Evolutionary conservation across 2,797 vertebrate species (phyloP).

Genomic region (Anomalospiza imberbis): DNA sequence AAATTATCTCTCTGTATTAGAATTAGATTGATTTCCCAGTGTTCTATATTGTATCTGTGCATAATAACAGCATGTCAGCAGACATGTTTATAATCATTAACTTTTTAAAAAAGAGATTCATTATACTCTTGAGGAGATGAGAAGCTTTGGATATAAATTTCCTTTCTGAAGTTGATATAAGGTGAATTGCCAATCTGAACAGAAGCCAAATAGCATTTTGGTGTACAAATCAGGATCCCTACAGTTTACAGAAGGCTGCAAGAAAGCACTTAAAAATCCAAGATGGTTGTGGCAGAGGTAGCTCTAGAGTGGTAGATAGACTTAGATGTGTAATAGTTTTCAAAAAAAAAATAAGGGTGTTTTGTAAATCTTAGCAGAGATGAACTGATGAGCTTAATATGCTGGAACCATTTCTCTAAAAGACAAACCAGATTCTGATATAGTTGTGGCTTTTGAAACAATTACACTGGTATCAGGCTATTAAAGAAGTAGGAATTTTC

Average conservation of each 20-base stretch:
- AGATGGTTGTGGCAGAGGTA: background rate
- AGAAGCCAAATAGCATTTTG: background rate
- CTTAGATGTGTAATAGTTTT: background rate
- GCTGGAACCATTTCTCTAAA: background rate
- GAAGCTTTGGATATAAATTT: background rate
- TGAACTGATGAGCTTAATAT: background rate
- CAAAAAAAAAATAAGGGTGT: background rate
- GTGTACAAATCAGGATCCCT: background rate
- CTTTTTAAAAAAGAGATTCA: background rate
- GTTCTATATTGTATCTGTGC: background rate
- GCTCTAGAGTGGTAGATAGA: background rate
- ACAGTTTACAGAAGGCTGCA: background rate
- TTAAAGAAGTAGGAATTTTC: background rate
- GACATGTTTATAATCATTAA: background rate
- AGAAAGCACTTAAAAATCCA: background rate
- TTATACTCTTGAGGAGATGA: background rate
- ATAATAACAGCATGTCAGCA: background rate
- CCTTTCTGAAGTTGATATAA: background rate
- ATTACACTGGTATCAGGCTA: background rate
- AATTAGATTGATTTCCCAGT: background rate
- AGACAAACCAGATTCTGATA: background rate
- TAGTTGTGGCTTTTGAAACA: background rate
- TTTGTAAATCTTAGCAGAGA: background rate
- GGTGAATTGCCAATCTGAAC: background rate
- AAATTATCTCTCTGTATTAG: background rate